A percentile compares a stretch with the other conserved stretches of the same genome.
phyloP scores from a whole-genome alignment of 2,113 vertebrate genomes.

The Sander vitreus region DNA sequence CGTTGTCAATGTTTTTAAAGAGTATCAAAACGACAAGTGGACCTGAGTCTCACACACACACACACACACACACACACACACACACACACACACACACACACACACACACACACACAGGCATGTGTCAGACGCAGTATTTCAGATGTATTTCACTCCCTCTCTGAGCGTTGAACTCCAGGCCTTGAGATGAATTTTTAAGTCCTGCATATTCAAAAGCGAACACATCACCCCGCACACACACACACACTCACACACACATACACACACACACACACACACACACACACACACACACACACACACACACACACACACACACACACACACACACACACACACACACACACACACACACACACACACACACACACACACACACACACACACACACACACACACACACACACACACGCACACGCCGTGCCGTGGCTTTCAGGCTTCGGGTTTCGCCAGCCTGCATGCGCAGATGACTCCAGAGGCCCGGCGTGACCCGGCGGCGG shows the following conservation, averaged over 20 bases:
- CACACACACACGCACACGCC: slow-evolving; percentile 3
- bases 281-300: slow-evolving; percentile 3
- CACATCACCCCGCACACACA: slow-evolving; percentile 27
- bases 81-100: neutral
- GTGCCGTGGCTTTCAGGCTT: slow-evolving; percentile 12
- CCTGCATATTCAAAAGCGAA: slow-evolving; percentile 63
- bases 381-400: slow-evolving; percentile 6
- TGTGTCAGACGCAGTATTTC: slow-evolving; percentile 16
- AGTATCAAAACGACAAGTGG: no score
- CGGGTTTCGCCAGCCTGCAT: slow-evolving; percentile 50
- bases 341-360: slow-evolving; percentile 7
- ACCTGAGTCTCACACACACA: no score
- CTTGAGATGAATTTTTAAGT: slow-evolving; percentile 58
- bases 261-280: slow-evolving; percentile 8
- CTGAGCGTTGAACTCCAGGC: slow-evolving; percentile 26
- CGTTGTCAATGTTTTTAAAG: no score
- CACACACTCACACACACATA: no score
- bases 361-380: slow-evolving; percentile 10
- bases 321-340: slow-evolving; percentile 9
- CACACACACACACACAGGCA: neutral
- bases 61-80: no score
- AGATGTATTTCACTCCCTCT: slow-evolving; percentile 28
- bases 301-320: slow-evolving; percentile 16
- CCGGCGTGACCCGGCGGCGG: slow-evolving; percentile 64
- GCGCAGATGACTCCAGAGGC: slow-evolving; percentile 83